Evolutionary conservation across 2,113 vertebrate species (phyloP), one percentile per base, ranked within the genome.

Genomic region (Pelmatolapia mariae): DNA sequence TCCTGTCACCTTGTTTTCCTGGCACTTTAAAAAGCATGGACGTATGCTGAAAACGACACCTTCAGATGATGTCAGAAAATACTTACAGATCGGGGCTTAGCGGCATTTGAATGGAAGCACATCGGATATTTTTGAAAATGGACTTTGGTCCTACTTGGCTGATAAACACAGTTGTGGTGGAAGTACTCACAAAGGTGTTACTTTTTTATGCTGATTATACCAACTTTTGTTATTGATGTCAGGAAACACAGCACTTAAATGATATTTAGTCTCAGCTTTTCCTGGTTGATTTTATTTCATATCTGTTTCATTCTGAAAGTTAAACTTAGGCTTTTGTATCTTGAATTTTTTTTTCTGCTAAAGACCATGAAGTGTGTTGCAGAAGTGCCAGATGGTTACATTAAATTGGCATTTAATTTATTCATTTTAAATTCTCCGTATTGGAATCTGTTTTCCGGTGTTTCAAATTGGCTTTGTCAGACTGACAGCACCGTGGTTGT

Each of bases 121-220:
- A 80, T 87, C 4, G 45, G 15, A 78, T 83, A 16, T 18, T 81
- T 83, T 82, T 66, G 36, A 61, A 85, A 93, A 57, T 83, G 80
- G 19, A 47, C 19, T 16, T 15, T 26, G 6, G 68, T 61, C 71
- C 56, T 47, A 33, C 24, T 4, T 53, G 15, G 31, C 50, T 61
- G n/a, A 84, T 73, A 24, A 36, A 81, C 36, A 22, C 79, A 84
- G 83, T 71, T 63, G 85, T 87, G 56, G 83, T 89, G 38, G 47
- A 82, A 83, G 43, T 84, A 52, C 84, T 38, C 52, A 89, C 82
- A 38, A 53, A 78, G 29, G 61, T 82, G 47, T 81, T 89, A 91
- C 93, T 94, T 91, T 89, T 93, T 89, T 43, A 81, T 87, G 81
- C 19, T 54, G 45, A 73, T 45, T 22, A n/a, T 59, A 71, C 84